Evolutionary conservation across 2,797 vertebrate species (phyloP).

Genomic region (Decapterus maruadsi): DNA sequence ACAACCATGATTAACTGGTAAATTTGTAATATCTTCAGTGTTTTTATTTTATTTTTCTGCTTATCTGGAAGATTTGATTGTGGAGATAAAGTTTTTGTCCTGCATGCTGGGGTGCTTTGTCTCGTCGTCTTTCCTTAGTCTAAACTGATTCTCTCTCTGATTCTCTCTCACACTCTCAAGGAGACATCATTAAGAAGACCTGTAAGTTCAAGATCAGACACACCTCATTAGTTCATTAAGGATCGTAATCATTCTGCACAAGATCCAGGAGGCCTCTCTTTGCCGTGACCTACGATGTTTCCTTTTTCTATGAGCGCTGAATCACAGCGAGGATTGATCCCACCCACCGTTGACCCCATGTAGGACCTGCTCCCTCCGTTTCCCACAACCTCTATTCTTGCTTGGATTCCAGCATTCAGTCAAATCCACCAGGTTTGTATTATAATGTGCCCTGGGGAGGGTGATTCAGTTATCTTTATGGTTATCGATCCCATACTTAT

Average conservation of each 20-base stretch:
- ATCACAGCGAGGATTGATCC: conserved; percentile 56
- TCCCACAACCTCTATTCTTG: conserved; percentile 54
- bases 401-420: conserved; percentile 81
- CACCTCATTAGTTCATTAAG: conserved; percentile 60
- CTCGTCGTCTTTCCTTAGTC: background rate
- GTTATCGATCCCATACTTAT: conserved; percentile 10
- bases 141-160: conserved; percentile 48
- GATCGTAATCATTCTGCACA: conserved; percentile 47
- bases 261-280: conserved; percentile 40
- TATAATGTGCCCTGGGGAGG: background rate
- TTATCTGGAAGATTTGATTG: conserved; percentile 14
- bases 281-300: conserved; percentile 34
- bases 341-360: conserved; percentile 45
- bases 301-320: conserved; percentile 52
- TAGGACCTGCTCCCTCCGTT: conserved; percentile 64
- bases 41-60: conserved; percentile 32
- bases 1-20: conserved; percentile 16
- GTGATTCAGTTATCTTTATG: background rate
- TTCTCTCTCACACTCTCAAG: conserved; percentile 61
- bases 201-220: conserved; percentile 61
- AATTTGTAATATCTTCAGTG: conserved; percentile 16
- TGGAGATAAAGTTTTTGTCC: conserved; percentile 9
- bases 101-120: conserved; percentile 10
- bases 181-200: conserved; percentile 76
- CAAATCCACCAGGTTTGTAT: conserved; percentile 82